Evolutionary conservation across 2,113 vertebrate genomes (phyloP), one percentile per base, ranked within the genome.

Genomic region (Falcunculus frontatus): DNA sequence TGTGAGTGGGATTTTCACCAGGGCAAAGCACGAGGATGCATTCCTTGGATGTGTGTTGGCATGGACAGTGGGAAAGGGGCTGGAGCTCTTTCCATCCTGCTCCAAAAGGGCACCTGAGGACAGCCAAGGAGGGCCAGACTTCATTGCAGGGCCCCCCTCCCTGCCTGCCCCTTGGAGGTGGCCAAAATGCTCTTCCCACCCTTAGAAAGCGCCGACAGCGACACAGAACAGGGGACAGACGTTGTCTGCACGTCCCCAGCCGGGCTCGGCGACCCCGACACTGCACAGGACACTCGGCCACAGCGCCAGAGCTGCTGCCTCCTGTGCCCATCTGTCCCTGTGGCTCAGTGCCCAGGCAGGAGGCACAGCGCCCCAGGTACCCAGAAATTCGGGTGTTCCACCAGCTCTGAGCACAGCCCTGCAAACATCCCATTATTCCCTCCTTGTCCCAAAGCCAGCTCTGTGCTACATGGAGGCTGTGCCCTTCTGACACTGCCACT

Each of bases 261-360:
- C 87, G 89, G 86, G 30, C 81, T 90, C 55, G 19, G 11, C 2
- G 25, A 83, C 82, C 93, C 73, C 14, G 9, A 3, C 85, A 41
- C 81, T 4, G 1, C n/a, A 15, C 84, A 60, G 92, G 35, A 50
- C 29, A 4, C 53, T 23, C 11, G 49, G 39, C 55, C 76, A 57
- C 69, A 5, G 50, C 15, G 77, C 93, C 86, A 25, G 70, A 73
- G 92, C 89, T 83, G 88, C 84, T 83, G 60, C 90, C 73, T 50
- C 93, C 91, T 14, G 32, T 60, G 62, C 50, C 97, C 98, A 84
- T 96, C 98, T 98, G 98, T 72, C 52, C 50, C 10, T 1, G 18
- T 79, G 97, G 97, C 96, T 76, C 44, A 23, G 4, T 27, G 96
- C 98, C 97, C 70, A 19, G 70, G 73, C 68, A 85, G 32, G 64